Percentiles rank a stretch among this genome's conserved stretches.
These are phyloP conservation scores for Actinia tenebrosa DNA, from an alignment of 64 coral and sea anemone genomes.

Conservation along the genomic window DNA sequence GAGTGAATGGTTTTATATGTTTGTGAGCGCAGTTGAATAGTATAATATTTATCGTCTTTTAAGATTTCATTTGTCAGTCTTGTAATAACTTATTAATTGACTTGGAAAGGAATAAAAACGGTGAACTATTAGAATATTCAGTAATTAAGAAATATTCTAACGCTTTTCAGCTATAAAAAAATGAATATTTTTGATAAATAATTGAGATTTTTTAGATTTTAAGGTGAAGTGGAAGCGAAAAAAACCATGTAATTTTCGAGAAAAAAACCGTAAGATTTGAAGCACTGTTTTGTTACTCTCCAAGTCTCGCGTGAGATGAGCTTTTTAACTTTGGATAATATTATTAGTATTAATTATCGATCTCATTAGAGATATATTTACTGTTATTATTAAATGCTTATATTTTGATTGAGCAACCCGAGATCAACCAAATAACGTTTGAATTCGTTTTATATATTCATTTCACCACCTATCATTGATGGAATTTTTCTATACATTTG, in stretches of 20 bases:
- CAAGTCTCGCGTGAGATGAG: neutral
- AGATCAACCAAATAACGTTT: neutral
- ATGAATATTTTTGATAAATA: neutral
- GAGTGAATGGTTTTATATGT: conserved; percentile 7
- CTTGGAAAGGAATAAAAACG: neutral
- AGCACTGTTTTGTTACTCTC: neutral
- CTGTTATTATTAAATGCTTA: neutral
- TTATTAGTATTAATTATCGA: neutral
- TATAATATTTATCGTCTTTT: conserved; percentile 13
- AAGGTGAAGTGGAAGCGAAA: too few species aligned
- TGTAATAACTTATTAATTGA: neutral
- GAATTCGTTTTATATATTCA: neutral
- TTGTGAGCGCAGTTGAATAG: neutral
- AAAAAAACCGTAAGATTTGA: neutral
- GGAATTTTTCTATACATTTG: too few species aligned
- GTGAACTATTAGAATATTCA: neutral
- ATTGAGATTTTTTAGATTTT: neutral
- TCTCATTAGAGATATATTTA: conserved; percentile 5
- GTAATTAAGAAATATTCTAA: neutral
- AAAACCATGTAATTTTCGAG: neutral
- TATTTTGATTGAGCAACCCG: neutral
- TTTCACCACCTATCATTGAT: too few species aligned
- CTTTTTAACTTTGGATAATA: conserved; percentile 8
- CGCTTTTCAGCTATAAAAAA: neutral
- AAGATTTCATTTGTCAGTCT: neutral